Conservation (phyloP, 1,140 invertebrate genomes). For the Lerema accius region DNA sequence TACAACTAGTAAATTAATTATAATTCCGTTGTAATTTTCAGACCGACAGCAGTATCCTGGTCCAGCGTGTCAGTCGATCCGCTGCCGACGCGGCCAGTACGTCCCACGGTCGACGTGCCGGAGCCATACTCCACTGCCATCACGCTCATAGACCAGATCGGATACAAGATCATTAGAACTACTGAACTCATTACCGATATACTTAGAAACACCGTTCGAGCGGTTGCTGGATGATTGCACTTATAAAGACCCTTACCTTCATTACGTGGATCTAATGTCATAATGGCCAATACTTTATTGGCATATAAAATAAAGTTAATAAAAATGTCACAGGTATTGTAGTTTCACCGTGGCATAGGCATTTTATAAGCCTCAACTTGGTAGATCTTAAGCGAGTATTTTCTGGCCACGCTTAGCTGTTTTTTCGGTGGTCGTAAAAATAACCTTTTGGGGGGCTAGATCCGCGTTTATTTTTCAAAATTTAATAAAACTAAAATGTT, state of each 20-base stretch:
- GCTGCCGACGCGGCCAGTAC: constrained; percentile 54
- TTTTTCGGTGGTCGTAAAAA: no score
- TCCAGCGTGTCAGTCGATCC: constrained; percentile 47
- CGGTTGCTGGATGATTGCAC: constrained; percentile 67
- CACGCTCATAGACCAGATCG: constrained; percentile 79
- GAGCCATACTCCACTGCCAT: constrained; percentile 69
- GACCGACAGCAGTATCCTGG: constrained; percentile 62
- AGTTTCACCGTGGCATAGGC: no score
- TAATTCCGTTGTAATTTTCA: constrained; percentile 49
- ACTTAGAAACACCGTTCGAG: constrained; percentile 75
- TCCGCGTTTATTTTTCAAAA: no score
- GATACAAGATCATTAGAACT: constrained; percentile 78
- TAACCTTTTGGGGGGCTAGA: no score
- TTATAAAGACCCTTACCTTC: neutral
- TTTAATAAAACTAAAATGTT: no score
- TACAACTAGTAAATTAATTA: neutral
- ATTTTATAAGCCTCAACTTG: no score
- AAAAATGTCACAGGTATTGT: no score
- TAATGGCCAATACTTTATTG: no score
- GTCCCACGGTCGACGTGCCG: constrained; percentile 52
- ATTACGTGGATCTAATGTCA: neutral
- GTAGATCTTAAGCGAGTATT: no score
- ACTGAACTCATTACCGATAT: constrained; percentile 79
- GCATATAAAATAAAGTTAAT: no score
- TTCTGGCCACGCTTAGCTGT: no score